Base-by-base conservation (phyloP, 2,888 invertebrate genomes). In the Cryptops parisi region DNA sequence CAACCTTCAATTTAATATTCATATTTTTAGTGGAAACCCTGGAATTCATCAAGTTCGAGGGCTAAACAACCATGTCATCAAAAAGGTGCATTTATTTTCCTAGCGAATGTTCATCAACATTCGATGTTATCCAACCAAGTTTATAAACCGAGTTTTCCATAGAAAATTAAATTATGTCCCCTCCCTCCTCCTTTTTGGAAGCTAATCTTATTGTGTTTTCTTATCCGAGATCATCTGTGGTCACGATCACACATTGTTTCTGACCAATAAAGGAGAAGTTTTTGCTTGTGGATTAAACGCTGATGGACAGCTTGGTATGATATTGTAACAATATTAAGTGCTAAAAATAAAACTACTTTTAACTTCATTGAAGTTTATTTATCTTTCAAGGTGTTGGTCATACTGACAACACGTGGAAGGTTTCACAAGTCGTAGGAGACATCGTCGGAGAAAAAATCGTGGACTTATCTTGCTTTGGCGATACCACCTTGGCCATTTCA, bases 211-310 rank as follows among this genome's bases (percentile, higher is more conserved):
- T 39, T 39, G 21, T 12, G 5, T 43, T 22, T 22, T 47, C 15
- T 43, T 19, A 24, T 43, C 44, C 15, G 58, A 80, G 68, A 76
- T 91, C 6, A 76, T 79, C 60, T 90, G 91, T 68, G 93, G 94
- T 1, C 91, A 90, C 68, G 94, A 96, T 74, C 90, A 93, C 65
- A 85, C 82, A 76, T 66, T 89, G 60, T 80, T 89, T 60, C 64
- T 94, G 58, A 86, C 85, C 57, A 77, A 80, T 63, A 72, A 76
- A 22, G 94, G 96, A 1, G 75, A 78, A 61, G 83, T 96, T 2
- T 91, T 78, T 64, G 77, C 84, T 0, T 94, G 89, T 69, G 96
- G 97, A 0, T 87, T 90, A 82, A 87, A 93, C 26, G 84, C 89
- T 0, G 94, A 96, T 70, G 97, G 97, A 0, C 96, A 96, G 72